Conservation (phyloP, 2,888 invertebrate genomes). For the Panorpa germanica region DNA sequence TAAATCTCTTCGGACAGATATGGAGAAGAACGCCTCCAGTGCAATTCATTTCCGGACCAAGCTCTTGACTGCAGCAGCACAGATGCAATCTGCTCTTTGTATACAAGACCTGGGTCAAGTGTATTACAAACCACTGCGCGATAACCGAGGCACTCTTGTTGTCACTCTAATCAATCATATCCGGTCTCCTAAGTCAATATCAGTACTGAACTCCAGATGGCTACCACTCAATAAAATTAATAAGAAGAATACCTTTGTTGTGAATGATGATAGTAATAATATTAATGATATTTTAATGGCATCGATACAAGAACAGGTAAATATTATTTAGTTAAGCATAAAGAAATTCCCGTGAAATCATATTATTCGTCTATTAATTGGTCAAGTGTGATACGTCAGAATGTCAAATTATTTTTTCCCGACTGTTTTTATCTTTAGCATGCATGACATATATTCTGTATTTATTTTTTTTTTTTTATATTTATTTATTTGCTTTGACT, state of each 20-base stretch:
- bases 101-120: slow-evolving; percentile 89
- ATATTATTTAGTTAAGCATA: too few species aligned
- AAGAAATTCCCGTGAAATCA: too few species aligned
- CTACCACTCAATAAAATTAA: slow-evolving; percentile 69
- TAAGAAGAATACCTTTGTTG: slow-evolving; percentile 54
- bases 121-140: slow-evolving; percentile 77
- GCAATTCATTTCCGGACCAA: slow-evolving; percentile 84
- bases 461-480: too few species aligned
- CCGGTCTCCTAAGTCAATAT: slow-evolving; percentile 70
- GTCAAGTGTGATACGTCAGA: too few species aligned
- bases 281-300: slow-evolving; percentile 72
- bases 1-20: slow-evolving; percentile 74
- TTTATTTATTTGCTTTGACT: too few species aligned
- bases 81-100: slow-evolving; percentile 83
- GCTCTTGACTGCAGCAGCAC: slow-evolving; percentile 76
- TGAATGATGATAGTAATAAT: slow-evolving; percentile 52
- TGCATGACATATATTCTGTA: too few species aligned
- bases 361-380: too few species aligned
- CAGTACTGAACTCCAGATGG: slow-evolving; percentile 86
- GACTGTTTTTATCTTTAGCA: too few species aligned
- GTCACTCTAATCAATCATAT: slow-evolving; percentile 75
- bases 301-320: slow-evolving; percentile 71
- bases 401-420: too few species aligned
- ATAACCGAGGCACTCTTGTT: slow-evolving; percentile 79
- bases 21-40: slow-evolving; percentile 85